Conservation (phyloP, 2,797 vertebrate species). For the Zonotrichia albicollis region DNA sequence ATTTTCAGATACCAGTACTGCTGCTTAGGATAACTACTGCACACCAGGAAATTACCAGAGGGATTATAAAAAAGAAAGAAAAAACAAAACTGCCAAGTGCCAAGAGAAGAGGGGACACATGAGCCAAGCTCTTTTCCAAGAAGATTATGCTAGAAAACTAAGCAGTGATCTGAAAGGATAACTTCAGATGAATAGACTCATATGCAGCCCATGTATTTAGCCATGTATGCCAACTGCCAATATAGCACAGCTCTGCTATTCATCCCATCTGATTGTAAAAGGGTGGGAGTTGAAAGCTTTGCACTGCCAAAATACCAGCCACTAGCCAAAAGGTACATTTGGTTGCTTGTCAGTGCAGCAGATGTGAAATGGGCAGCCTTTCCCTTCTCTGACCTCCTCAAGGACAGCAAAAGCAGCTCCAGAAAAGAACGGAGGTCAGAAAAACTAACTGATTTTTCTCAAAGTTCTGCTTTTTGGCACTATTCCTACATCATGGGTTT, state of each 20-base stretch:
- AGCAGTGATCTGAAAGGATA: constrained; percentile 40
- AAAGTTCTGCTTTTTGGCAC: background rate
- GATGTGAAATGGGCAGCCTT: constrained; percentile 63
- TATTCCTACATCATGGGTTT: background rate
- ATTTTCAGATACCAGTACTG: background rate
- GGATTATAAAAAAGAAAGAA: background rate
- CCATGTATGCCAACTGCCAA: constrained; percentile 20
- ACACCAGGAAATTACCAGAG: background rate
- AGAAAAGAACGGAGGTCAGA: background rate
- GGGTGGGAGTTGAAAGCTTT: constrained; percentile 29
- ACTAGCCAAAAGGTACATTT: constrained; percentile 64
- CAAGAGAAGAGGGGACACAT: background rate
- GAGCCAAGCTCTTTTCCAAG: background rate
- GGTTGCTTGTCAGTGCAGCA: constrained; percentile 72
- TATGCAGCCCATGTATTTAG: constrained; percentile 50
- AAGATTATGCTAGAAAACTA: constrained; percentile 26
- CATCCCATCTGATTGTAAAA: constrained; percentile 37
- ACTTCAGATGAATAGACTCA: constrained; percentile 31
- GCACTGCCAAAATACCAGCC: constrained; percentile 36
- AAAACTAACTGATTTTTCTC: background rate
- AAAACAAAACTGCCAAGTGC: background rate
- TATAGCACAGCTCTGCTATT: constrained; percentile 29
- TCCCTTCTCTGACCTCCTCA: constrained; percentile 60
- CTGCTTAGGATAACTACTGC: background rate
- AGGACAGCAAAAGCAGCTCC: constrained; percentile 52